Evolutionary conservation across 2,113 vertebrate species (phyloP).

Genomic region (Caranx melampygus): DNA sequence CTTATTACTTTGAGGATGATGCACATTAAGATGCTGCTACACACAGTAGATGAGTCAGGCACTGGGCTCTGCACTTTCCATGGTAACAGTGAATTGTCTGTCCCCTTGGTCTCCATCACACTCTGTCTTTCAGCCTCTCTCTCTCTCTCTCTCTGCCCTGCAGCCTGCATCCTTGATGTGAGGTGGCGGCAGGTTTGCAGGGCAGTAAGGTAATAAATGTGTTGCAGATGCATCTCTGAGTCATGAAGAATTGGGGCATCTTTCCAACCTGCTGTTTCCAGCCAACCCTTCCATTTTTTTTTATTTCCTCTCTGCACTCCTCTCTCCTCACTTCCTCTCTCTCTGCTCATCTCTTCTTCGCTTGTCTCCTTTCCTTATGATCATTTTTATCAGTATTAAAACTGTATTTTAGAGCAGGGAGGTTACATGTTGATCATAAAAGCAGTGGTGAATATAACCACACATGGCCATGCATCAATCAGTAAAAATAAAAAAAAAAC

Average conservation of each 20-base stretch:
- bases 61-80: conserved; percentile 37
- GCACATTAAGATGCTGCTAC: conserved; percentile 10
- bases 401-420: no score
- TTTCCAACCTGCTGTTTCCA: conserved; percentile 53
- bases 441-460: no score
- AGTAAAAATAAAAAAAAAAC: no score
- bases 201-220: conserved; percentile 43
- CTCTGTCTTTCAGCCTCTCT: conserved; percentile 29
- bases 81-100: conserved; percentile 54
- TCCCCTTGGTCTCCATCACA: conserved; percentile 37
- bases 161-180: conserved; percentile 39
- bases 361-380: not conserved
- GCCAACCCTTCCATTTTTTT: conserved; percentile 1
- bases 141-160: conserved; percentile 35
- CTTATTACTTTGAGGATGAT: not conserved
- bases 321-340: not conserved
- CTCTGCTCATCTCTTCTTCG: not conserved
- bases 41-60: conserved; percentile 4
- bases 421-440: no score
- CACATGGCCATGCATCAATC: no score
- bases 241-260: conserved; percentile 56
- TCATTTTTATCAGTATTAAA: no score
- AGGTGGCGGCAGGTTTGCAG: conserved; percentile 40
- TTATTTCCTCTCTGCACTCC: not conserved
- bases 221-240: conserved; percentile 62